Conservation (phyloP, 2,797 vertebrate species). For the Decapterus maruadsi region DNA sequence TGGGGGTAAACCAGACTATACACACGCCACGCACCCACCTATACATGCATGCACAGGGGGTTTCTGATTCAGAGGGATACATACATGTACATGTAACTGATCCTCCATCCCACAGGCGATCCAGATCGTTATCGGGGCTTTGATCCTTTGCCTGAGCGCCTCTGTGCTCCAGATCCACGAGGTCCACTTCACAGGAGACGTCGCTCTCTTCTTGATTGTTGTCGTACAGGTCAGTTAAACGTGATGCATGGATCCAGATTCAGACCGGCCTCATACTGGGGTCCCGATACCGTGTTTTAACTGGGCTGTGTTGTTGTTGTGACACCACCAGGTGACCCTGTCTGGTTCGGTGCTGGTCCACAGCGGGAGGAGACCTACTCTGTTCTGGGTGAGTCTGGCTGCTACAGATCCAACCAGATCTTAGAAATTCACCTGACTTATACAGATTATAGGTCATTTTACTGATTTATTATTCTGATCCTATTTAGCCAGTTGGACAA, state of each 20-base stretch:
- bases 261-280: too few relatives aligned
- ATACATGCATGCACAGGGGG: neutral
- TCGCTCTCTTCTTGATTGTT: conserved; percentile 82
- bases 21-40: neutral
- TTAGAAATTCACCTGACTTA: too few relatives aligned
- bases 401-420: too few relatives aligned
- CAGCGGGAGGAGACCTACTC: conserved; percentile 75
- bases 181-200: conserved; percentile 84
- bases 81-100: neutral
- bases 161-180: conserved; percentile 86
- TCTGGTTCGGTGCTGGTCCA: conserved; percentile 82
- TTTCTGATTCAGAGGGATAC: neutral
- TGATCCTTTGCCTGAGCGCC: conserved; percentile 85
- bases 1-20: conserved; percentile 70
- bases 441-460: too few relatives aligned
- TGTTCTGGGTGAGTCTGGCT: conserved; percentile 78
- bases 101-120: conserved; percentile 75
- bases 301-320: neutral
- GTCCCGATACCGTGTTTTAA: neutral
- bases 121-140: conserved; percentile 84
- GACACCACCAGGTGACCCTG: conserved; percentile 71
- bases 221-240: conserved; percentile 80
- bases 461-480: too few relatives aligned
- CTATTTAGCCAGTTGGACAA: too few relatives aligned
- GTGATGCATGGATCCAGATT: neutral